phyloP scores from a whole-genome alignment of 2,888 invertebrate species.

The Aleiodes testaceus region DNA sequence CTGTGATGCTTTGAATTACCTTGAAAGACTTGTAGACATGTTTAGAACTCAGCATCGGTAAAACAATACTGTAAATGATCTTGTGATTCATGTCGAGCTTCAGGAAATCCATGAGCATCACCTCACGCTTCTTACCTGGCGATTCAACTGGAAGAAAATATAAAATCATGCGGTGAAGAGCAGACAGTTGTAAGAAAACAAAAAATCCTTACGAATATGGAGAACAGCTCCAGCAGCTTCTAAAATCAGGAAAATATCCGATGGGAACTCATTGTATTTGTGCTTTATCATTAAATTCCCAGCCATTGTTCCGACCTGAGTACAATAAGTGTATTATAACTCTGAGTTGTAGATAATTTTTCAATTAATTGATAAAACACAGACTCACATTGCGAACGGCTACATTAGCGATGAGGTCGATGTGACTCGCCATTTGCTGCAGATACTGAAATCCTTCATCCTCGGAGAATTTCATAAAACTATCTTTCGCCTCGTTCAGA shows the following conservation, averaged over 20 bases:
- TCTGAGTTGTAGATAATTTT: background rate
- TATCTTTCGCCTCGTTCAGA: constrained; percentile 75
- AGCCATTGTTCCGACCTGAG: constrained; percentile 79
- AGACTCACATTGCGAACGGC: constrained; percentile 83
- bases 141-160: constrained; percentile 71
- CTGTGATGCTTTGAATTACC: constrained; percentile 69
- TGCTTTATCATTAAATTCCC: constrained; percentile 84
- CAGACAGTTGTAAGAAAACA: background rate
- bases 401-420: constrained; percentile 81
- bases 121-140: constrained; percentile 64
- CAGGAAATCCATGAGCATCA: constrained; percentile 76
- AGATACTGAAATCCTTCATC: constrained; percentile 77
- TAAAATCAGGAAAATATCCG: constrained; percentile 80
- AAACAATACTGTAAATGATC: constrained; percentile 77
- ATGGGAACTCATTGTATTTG: constrained; percentile 79
- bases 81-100: constrained; percentile 78
- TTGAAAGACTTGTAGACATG: constrained; percentile 80
- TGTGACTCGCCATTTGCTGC: constrained; percentile 76
- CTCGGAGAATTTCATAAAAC: constrained; percentile 72
- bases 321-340: too few species aligned
- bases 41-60: constrained; percentile 76
- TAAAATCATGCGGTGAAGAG: too few species aligned
- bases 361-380: background rate
- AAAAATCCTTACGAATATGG: constrained; percentile 72
- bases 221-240: constrained; percentile 77